phyloP scores from a whole-genome alignment of 1,140 invertebrate genomes.

The Spodoptera litura region DNA sequence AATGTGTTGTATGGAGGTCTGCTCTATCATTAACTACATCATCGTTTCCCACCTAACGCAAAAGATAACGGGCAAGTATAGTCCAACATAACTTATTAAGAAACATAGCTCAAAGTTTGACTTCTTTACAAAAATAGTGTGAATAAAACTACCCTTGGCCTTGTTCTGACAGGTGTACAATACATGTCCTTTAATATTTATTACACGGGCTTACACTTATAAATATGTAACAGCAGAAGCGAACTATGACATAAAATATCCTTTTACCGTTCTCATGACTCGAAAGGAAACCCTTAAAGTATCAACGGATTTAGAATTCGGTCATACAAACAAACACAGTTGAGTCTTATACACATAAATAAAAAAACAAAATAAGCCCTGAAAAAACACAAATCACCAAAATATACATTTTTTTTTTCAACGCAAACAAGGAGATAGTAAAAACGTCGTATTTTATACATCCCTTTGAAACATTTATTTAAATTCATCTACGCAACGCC shows the following conservation, averaged over 20 bases:
- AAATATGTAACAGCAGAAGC: constrained; percentile 17
- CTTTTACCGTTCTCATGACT: background rate
- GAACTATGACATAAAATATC: constrained; percentile 3
- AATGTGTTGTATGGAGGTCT: no score
- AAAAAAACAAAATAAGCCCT: background rate
- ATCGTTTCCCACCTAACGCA: no score
- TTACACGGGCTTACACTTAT: background rate
- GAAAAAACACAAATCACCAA: background rate
- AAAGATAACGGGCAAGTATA: no score
- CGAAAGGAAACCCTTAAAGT: background rate
- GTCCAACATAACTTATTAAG: background rate
- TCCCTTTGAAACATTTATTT: constrained; percentile 14
- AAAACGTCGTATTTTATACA: constrained; percentile 15
- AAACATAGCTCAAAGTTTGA: no score
- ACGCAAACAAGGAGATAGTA: background rate
- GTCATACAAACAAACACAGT: background rate
- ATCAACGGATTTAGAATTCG: constrained; percentile 17
- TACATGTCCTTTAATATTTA: background rate
- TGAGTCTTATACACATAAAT: background rate
- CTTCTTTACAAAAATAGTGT: no score
- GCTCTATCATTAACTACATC: no score
- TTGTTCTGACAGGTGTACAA: no score
- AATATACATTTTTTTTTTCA: constrained; percentile 9
- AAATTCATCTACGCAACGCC: background rate
- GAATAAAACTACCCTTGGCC: no score